Evolutionary conservation across 1,140 invertebrate genomes (phyloP).

Genomic region (Sarcophaga peregrina): DNA sequence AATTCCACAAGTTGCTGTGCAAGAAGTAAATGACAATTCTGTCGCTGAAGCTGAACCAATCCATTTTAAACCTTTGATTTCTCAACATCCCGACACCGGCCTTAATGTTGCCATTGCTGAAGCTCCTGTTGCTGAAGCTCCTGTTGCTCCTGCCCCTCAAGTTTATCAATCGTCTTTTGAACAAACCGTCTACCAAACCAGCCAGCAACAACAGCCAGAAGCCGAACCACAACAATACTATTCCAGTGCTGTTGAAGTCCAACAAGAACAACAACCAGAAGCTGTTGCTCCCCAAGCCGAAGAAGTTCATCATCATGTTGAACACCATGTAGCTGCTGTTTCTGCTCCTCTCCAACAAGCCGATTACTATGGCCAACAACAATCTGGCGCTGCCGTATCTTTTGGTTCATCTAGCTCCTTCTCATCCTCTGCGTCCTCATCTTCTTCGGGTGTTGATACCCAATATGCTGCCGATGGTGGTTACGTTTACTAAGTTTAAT

Average conservation of each 20-base stretch:
- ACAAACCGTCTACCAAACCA: neutral
- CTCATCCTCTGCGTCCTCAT: neutral
- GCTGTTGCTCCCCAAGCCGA: neutral
- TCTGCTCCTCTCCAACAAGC: constrained; percentile 14
- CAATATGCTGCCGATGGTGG: constrained; percentile 59
- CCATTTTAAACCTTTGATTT: neutral
- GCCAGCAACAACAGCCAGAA: constrained; percentile 10
- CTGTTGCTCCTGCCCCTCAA: neutral
- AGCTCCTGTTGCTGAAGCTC: neutral
- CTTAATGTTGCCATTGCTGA: neutral
- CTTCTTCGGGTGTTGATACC: constrained; percentile 53
- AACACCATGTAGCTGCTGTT: neutral
- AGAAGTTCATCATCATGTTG: neutral
- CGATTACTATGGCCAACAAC: neutral
- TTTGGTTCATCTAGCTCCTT: too few relatives aligned
- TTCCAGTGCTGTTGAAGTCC: neutral
- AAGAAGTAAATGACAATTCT: neutral
- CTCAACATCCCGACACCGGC: neutral
- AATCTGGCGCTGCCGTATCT: neutral
- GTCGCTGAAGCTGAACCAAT: neutral
- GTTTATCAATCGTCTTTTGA: neutral
- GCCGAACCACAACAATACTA: neutral
- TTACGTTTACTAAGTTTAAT: constrained; percentile 55
- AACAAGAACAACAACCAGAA: constrained; percentile 14
- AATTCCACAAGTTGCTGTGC: constrained; percentile 9